Conservation (phyloP, 2,888 invertebrate species). For the Thymelicus sylvestris region DNA sequence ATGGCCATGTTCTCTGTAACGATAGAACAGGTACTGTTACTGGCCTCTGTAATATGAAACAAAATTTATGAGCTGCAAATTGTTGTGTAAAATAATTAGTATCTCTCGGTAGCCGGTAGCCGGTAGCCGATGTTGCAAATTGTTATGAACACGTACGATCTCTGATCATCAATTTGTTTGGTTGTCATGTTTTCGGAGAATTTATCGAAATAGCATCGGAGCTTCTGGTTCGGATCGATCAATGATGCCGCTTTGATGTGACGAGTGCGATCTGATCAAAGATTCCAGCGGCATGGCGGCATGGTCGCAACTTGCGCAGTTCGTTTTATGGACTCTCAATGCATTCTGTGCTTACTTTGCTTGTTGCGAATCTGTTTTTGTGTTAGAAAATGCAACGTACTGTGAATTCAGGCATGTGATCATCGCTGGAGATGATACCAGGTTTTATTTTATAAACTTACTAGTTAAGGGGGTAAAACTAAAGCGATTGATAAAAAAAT, state of each 20-base stretch:
- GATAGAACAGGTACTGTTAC: no score
- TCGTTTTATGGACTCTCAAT: conserved; percentile 55
- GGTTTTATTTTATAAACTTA: no score
- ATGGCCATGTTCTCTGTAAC: no score
- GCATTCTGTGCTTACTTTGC: conserved; percentile 1
- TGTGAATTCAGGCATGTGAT: no score
- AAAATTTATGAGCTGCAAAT: no score
- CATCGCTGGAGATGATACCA: no score
- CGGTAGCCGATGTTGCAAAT: conserved; percentile 12
- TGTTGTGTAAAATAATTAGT: conserved; percentile 1
- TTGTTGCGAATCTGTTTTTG: background rate
- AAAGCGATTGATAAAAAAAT: no score
- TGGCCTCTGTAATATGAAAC: no score
- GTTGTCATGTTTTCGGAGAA: conserved; percentile 40
- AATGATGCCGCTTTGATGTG: conserved; percentile 63
- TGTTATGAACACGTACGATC: conserved; percentile 1
- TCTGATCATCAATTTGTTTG: conserved; percentile 30
- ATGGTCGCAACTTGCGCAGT: conserved; percentile 38
- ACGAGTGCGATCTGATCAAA: conserved; percentile 62
- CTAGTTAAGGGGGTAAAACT: no score
- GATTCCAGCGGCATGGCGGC: conserved; percentile 42
- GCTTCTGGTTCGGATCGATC: conserved; percentile 60
- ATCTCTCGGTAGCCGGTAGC: background rate
- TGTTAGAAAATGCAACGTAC: no score
- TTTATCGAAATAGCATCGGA: conserved; percentile 49